These are phyloP conservation scores for Diogma glabrata DNA, from an alignment of 2,888 invertebrate genomes.

Conservation along the genomic window DNA sequence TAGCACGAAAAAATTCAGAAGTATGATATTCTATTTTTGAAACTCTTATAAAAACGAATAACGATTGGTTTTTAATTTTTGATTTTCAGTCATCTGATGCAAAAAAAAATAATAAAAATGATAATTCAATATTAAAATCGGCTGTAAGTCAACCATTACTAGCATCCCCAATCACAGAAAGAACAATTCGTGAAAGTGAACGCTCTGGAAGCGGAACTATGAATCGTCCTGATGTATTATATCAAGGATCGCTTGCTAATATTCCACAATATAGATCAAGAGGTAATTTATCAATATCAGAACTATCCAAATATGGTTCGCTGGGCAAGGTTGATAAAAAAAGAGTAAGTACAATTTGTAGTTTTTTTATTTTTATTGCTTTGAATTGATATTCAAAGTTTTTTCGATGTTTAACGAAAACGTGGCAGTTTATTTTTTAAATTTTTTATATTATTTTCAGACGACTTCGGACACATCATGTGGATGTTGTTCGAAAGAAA, in stretches of 20 bases:
- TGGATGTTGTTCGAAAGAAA: constrained; percentile 56
- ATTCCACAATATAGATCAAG: constrained; percentile 42
- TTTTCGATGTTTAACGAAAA: too few relatives aligned
- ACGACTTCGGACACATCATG: too few relatives aligned
- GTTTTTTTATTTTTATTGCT: too few relatives aligned
- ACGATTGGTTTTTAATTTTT: too few relatives aligned
- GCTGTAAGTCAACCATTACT: constrained; percentile 62
- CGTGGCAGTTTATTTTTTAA: too few relatives aligned
- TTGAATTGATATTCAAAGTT: too few relatives aligned
- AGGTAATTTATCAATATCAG: constrained; percentile 38
- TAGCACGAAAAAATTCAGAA: neutral
- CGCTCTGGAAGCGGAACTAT: constrained; percentile 63
- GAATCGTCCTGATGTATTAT: constrained; percentile 78
- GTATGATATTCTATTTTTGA: too few relatives aligned
- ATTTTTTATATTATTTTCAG: too few relatives aligned
- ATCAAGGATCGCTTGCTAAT: constrained; percentile 52
- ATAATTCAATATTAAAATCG: constrained; percentile 27
- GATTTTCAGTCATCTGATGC: too few relatives aligned
- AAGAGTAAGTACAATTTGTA: too few relatives aligned
- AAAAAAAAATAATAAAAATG: too few relatives aligned
- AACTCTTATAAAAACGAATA: too few relatives aligned
- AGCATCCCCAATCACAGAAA: neutral
- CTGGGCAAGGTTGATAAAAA: constrained; percentile 27
- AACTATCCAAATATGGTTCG: constrained; percentile 35
- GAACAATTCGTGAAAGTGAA: neutral